These are phyloP conservation scores for Australoheros facetus DNA, from an alignment of 2,797 vertebrate genomes.

Conservation along the genomic window DNA sequence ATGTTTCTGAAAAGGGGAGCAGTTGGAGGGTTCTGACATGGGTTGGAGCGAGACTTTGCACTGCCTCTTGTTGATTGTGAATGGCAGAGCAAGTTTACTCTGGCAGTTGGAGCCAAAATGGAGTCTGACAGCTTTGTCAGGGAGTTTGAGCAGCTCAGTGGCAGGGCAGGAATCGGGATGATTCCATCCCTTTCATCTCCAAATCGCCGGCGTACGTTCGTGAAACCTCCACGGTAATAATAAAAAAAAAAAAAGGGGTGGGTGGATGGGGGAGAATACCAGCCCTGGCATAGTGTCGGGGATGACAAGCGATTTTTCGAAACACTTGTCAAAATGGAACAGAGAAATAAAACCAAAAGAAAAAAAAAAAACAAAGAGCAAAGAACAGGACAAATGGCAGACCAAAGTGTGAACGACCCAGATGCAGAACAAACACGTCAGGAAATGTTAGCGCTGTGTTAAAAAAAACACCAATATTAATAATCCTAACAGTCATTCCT, in stretches of 20 bases:
- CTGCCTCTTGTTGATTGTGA: conserved; percentile 77
- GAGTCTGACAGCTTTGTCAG: conserved; percentile 87
- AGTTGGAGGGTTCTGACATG: conserved; percentile 65
- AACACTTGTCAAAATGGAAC: conserved; percentile 66
- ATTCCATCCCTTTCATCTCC: conserved; percentile 84
- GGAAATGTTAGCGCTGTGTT: conserved; percentile 49
- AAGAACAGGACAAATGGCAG: conserved; percentile 54
- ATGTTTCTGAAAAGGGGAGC: conserved; percentile 50
- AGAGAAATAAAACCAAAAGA: conserved; percentile 36
- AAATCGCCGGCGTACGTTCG: conserved; percentile 71
- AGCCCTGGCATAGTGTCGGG: conserved; percentile 56
- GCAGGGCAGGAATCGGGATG: conserved; percentile 80
- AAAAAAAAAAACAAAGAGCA: conserved; percentile 40
- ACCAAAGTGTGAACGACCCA: conserved; percentile 58
- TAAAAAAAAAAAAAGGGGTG: conserved; percentile 21
- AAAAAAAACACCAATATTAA: conserved; percentile 45
- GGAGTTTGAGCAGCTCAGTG: conserved; percentile 82
- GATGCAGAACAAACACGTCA: conserved; percentile 64
- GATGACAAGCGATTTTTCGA: conserved; percentile 73
- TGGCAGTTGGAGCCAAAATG: conserved; percentile 79
- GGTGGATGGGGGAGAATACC: conserved; percentile 10
- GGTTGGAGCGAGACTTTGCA: conserved; percentile 69
- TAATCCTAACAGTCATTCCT: conserved; percentile 36
- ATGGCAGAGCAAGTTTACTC: conserved; percentile 82
- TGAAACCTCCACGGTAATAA: conserved; percentile 70